A percentile compares a stretch with the other conserved stretches of the same genome.
These are phyloP conservation scores for Ellobium chinense DNA, from an alignment of 2,888 invertebrate species.

Conservation along the genomic window DNA sequence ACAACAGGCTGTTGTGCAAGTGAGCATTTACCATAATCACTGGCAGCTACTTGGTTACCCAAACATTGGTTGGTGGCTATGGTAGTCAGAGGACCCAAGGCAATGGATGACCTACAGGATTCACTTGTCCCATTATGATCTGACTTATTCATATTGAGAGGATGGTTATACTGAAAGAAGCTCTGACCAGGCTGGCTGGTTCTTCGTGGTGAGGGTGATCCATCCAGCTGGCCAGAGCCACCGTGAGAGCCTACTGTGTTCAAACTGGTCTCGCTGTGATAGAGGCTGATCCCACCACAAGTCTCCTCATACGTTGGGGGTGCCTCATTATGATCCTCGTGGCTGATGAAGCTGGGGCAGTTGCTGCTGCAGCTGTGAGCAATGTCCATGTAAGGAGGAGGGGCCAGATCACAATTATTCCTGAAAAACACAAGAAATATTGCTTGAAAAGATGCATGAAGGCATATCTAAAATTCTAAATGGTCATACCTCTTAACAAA, in stretches of 20 bases:
- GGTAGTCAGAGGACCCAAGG: conserved; percentile 18
- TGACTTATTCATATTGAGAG: neutral
- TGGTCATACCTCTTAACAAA: no score
- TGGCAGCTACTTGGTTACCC: neutral
- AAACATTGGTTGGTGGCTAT: neutral
- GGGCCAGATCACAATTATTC: conserved; percentile 52
- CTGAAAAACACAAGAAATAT: conserved; percentile 19
- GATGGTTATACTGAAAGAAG: neutral
- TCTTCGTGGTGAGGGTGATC: neutral
- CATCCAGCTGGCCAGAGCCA: neutral
- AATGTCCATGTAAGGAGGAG: conserved; percentile 58
- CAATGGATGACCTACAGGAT: neutral
- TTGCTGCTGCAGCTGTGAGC: conserved; percentile 49
- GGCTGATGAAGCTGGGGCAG: conserved; percentile 42
- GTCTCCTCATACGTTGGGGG: conserved; percentile 57
- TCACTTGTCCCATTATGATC: neutral
- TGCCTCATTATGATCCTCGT: conserved; percentile 51
- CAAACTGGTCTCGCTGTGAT: conserved; percentile 33
- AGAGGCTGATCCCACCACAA: conserved; percentile 35
- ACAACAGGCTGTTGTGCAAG: neutral
- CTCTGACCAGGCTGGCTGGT: neutral
- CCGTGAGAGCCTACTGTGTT: neutral
- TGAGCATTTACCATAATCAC: neutral
- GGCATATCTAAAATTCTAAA: no score
- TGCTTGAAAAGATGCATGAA: no score